Base-by-base conservation (phyloP, 2,888 invertebrate species). In the Acrobasis consociella region DNA sequence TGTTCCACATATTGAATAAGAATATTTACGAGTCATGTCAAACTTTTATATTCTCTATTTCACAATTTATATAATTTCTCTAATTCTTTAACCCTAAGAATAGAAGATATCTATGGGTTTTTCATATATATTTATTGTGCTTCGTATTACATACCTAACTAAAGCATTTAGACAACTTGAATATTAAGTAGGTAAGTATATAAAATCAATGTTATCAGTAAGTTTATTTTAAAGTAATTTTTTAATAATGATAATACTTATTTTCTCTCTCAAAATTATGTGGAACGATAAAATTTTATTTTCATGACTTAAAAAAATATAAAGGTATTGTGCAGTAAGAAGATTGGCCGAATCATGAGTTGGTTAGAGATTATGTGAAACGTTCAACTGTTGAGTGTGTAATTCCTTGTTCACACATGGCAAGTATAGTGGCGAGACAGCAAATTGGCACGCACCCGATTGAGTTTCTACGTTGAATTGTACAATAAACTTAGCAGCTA, bases 311-410 rank as follows among this genome's bases (percentile, higher is more conserved):
- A 7, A 31, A 13, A 46, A 13, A 13, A 46, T 5, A 46, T 5
- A n/a, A n/a, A 13, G 2, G 17, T 38, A 15, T 50, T 10, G 9
- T 60, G 15, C 8, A 2, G 13, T 38, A 13, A 13, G 16, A 37
- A 11, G 16, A 17, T 62, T 55, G 13, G 56, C 9, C 62, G 46
- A 62, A 53, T 53, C 53, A 49, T 58, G 39, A 42, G 39, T 58
- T 46, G 51, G 53, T 55, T 58, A 49, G 31, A 58, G 17, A 53
- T 11, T 53, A 55, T 38, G n/a, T 61, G 49, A n/a, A 42, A 52
- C 49, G 37, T 62, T 62, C 55, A 61, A 17, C 37, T 62, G 38
- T 62, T 62, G 16, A 61, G 49, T 53, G 46, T 46, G 49, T 42
- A n/a, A 50, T 46, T 46, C 11, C 46, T 46, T 46, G 46, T 13